Evolutionary conservation across 1,140 invertebrate genomes (phyloP).

Genomic region (Hycleus phaleratus): DNA sequence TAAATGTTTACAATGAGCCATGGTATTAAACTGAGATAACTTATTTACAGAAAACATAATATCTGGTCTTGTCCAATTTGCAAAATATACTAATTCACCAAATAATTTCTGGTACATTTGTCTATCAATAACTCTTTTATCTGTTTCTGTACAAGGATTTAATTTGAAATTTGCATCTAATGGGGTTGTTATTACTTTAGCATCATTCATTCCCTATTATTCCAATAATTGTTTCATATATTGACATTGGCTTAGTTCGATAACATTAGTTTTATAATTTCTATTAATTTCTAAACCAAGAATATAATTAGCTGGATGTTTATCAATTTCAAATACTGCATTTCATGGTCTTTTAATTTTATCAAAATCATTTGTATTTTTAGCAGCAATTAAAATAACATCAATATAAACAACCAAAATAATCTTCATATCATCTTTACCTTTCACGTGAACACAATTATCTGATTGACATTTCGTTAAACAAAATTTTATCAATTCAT

Average conservation of each 20-base stretch:
- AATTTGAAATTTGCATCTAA: slow-evolving; percentile 18
- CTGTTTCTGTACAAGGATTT: no score
- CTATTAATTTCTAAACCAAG: slow-evolving; percentile 37
- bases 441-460: slow-evolving; percentile 34
- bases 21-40: slow-evolving; percentile 19
- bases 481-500: slow-evolving; percentile 25
- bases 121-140: slow-evolving; percentile 25
- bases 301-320: slow-evolving; percentile 30
- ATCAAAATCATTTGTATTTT: slow-evolving; percentile 17
- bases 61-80: slow-evolving; percentile 17
- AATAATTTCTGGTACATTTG: slow-evolving; percentile 22
- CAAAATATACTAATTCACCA: slow-evolving; percentile 17
- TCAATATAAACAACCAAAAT: slow-evolving; percentile 38
- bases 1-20: not conserved
- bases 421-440: slow-evolving; percentile 17
- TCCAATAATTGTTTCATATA: slow-evolving; percentile 37
- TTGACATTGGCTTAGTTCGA: slow-evolving; percentile 33
- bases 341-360: slow-evolving; percentile 22
- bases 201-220: slow-evolving; percentile 36
- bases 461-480: slow-evolving; percentile 27
- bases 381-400: slow-evolving; percentile 36
- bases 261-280: slow-evolving; percentile 21
- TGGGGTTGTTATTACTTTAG: slow-evolving; percentile 33
- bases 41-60: slow-evolving; percentile 15
- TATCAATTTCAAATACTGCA: slow-evolving; percentile 27